Percentiles rank a stretch among this genome's conserved stretches.
Evolutionary conservation across 2,113 vertebrate genomes (phyloP).

Genomic region (Pituophis catenifer): DNA sequence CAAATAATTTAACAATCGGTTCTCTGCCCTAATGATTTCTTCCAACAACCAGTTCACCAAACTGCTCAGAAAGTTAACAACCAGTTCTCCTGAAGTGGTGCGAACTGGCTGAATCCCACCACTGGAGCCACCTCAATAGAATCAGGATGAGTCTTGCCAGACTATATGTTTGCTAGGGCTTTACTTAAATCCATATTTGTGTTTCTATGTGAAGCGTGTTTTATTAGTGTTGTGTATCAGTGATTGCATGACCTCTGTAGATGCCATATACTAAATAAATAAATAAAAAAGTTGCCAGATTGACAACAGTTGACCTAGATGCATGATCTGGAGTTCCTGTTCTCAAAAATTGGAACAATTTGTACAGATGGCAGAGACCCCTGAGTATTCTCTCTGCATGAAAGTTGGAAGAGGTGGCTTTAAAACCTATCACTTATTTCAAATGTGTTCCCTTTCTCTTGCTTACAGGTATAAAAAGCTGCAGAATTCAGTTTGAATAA

Average conservation of each 20-base stretch:
- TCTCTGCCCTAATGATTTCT: no score
- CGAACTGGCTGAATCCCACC: no score
- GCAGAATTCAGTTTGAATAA: constrained; percentile 29
- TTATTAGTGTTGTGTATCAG: not conserved
- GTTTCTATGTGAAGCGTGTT: not conserved
- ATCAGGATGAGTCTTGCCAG: not conserved
- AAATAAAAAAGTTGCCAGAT: not conserved
- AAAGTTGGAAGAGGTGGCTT: constrained; percentile 31
- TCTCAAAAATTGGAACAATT: not conserved
- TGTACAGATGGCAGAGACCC: not conserved
- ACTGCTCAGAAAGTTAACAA: no score
- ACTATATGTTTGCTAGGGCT: not conserved
- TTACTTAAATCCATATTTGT: not conserved
- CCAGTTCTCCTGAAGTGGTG: no score
- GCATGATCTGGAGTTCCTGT: not conserved
- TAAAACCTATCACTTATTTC: constrained; percentile 21
- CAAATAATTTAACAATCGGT: no score
- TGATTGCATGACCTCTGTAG: not conserved
- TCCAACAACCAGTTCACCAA: no score
- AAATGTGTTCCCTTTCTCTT: constrained; percentile 14
- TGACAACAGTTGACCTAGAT: not conserved
- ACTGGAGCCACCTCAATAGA: not conserved
- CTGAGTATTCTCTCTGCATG: not conserved
- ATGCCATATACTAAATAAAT: not conserved
- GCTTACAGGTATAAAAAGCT: constrained; percentile 38